Evolutionary conservation across 1,140 invertebrate species (phyloP), one percentile per base, ranked within the genome.

Genomic region (Drosophila orosa): DNA sequence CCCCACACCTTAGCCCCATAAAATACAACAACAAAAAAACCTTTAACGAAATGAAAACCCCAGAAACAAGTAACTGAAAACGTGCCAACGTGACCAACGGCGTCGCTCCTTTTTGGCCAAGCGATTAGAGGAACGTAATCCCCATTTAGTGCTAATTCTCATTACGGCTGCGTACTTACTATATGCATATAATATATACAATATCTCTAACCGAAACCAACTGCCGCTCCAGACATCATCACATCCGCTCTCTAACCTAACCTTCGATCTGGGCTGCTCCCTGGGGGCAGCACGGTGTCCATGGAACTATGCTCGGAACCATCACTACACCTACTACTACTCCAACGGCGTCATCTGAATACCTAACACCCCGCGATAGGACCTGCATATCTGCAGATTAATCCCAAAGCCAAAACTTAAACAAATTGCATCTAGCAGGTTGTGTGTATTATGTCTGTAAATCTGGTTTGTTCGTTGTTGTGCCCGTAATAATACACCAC

Each of bases 61-160:
- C 13, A 66, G 40, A 54, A 39, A 24, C 60, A 74, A 71, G 74
- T 69, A 85, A 80, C 55, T 47, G 17, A 83, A 86, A 83, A 87
- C 83, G 83, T 86, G 83, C 84, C 79, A 86, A 86, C 83, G 83
- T 86, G 83, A 87, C 80, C 76, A 48, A 29, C 47, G 10, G n/a
- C 50, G 66, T 55, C 57, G 72, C 80, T 87, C 83, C 83, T 83
- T 83, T 54, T 87, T 69, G 66, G 71, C 67, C 72, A 69, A 86
- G 19, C 27, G 55, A 69, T 80, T 80, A 52, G 44, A 56, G 47
- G 68, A 67, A 54, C 22, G 31, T 37, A 74, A 59, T 66, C 27
- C 45, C 48, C 42, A 74, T 55, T 68, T 48, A 71, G 59, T 65
- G 68, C 45, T 82, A 76, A 82, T 87, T 73, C 75, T 50, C 79